Base-by-base conservation (phyloP, 2,113 vertebrate species). In the Sebastes fasciatus region DNA sequence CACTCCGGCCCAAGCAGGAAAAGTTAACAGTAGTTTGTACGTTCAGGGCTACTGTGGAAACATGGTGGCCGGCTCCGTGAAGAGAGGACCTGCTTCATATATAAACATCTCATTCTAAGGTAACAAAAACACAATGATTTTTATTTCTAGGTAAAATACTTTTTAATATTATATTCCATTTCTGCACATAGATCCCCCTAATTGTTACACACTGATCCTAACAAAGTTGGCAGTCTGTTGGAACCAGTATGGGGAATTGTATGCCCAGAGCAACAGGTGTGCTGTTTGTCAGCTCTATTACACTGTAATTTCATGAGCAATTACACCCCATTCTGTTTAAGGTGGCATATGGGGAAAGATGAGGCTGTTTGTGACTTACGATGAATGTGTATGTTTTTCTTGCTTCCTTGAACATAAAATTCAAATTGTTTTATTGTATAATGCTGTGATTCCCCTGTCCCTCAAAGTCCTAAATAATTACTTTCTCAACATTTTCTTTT, bases 241-340 rank as follows among this genome's bases (percentile, higher is more conserved):
- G 12, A 74, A 43, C 14, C 42, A 63, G 63, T 52, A 45, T 42
- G 42, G 86, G 82, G 83, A 88, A 68, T 79, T 78, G 14, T 60
- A 69, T 42, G 13, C 74, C 54, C 86, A 45, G 75, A 85, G 80
- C 80, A 77, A 64, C 89, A 93, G 90, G 90, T 94, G 91, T 89
- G 79, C 63, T 34, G 14, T 84, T 79, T 79, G 63, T 64, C 48
- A 83, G 52, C 66, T 74, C 67, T 78, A 92, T 90, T 91, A 88
- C 14, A 64, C 8, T 40, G 48, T 83, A 5, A 89, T 92, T 93
- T 91, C 84, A 92, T 72, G 67, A 91, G 64, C 87, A 94, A 92
- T 93, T 92, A 82, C 65, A 86, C 82, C 83, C 67, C 57, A 91
- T 92, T 91, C 86, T 68, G 5, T 81, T 77, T 51, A 55, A 89